A percentile compares a stretch with the other conserved stretches of the same genome.
Conservation (phyloP, 2,888 invertebrate genomes). For the Hemaris fuciformis region DNA sequence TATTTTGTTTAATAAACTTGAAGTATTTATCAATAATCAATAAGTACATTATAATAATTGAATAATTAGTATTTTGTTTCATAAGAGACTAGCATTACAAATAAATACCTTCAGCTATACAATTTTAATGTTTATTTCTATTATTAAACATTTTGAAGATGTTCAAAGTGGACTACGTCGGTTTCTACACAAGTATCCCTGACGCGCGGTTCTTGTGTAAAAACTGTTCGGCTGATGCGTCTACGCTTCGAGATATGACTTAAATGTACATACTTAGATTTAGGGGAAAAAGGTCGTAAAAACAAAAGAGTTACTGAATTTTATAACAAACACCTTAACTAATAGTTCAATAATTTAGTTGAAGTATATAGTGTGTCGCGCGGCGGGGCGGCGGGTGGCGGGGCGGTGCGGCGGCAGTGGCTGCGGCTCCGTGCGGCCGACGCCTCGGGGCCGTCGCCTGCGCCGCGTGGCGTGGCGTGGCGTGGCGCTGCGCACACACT, state of each 20-base stretch:
- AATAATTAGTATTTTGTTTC: conserved; percentile 81
- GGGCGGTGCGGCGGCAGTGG: conserved; percentile 7
- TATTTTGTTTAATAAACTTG: conserved; percentile 79
- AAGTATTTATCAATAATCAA: conserved; percentile 81
- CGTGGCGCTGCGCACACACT: too few species aligned
- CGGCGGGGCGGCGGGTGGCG: conserved; percentile 35
- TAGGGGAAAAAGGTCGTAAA: conserved; percentile 78
- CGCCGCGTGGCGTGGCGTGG: conserved; percentile 55
- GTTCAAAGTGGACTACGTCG: conserved; percentile 77
- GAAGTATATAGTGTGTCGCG: conserved; percentile 49
- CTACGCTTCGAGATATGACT: conserved; percentile 80
- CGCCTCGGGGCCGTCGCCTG: conserved; percentile 16
- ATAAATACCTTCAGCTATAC: conserved; percentile 82
- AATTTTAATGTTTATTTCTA: conserved; percentile 77
- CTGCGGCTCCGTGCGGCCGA: neutral
- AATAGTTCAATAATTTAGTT: conserved; percentile 79
- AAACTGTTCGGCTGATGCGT: conserved; percentile 69
- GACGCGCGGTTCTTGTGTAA: conserved; percentile 58
- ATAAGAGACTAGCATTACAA: conserved; percentile 82
- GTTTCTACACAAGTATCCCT: conserved; percentile 66
- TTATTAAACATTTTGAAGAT: conserved; percentile 78
- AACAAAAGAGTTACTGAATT: conserved; percentile 81
- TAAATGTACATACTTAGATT: conserved; percentile 76
- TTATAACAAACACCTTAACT: conserved; percentile 81
- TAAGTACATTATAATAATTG: conserved; percentile 82